A percentile compares a stretch with the other conserved stretches of the same genome.
These are phyloP conservation scores for Callionymus lyra DNA, from an alignment of 2,113 vertebrate genomes.

Conservation along the genomic window DNA sequence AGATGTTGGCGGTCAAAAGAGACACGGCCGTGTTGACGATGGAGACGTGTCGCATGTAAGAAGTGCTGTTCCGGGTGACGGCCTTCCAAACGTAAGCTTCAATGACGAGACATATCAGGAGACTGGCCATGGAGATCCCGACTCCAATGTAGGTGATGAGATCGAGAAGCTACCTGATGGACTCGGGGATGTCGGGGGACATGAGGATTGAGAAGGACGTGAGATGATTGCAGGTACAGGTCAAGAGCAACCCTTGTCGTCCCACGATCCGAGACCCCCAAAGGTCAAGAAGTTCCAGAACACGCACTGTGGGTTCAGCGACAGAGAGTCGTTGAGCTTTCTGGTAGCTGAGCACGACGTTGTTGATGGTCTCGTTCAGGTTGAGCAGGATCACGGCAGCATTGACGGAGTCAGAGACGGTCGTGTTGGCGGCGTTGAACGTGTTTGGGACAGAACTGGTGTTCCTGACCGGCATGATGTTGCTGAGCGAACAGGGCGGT, in stretches of 20 bases:
- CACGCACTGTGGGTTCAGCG: constrained; percentile 56
- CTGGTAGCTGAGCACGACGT: constrained; percentile 62
- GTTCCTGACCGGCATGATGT: constrained; percentile 54
- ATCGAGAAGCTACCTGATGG: constrained; percentile 11
- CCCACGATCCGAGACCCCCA: constrained; percentile 53
- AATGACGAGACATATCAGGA: constrained; percentile 72
- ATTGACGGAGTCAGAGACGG: constrained; percentile 52
- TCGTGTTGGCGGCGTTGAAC: constrained; percentile 30
- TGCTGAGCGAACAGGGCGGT: constrained; percentile 59
- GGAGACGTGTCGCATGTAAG: constrained; percentile 77
- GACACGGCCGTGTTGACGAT: constrained; percentile 76
- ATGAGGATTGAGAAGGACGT: constrained; percentile 83
- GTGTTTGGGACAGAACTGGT: not conserved
- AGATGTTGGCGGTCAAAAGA: constrained; percentile 70
- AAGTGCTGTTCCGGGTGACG: constrained; percentile 67
- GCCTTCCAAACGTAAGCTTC: constrained; percentile 72
- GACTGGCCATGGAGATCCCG: constrained; percentile 70
- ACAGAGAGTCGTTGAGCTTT: constrained; percentile 49
- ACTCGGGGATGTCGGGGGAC: constrained; percentile 36
- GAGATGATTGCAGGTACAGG: constrained; percentile 70
- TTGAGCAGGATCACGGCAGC: constrained; percentile 66
- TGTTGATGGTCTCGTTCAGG: constrained; percentile 34
- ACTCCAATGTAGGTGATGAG: constrained; percentile 66
- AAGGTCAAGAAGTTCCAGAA: constrained; percentile 71
- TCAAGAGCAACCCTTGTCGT: constrained; percentile 48